Percentiles rank a stretch among this genome's conserved stretches.
phyloP scores from a whole-genome alignment of 1,140 invertebrate genomes.

The Diachasmimorpha longicaudata region DNA sequence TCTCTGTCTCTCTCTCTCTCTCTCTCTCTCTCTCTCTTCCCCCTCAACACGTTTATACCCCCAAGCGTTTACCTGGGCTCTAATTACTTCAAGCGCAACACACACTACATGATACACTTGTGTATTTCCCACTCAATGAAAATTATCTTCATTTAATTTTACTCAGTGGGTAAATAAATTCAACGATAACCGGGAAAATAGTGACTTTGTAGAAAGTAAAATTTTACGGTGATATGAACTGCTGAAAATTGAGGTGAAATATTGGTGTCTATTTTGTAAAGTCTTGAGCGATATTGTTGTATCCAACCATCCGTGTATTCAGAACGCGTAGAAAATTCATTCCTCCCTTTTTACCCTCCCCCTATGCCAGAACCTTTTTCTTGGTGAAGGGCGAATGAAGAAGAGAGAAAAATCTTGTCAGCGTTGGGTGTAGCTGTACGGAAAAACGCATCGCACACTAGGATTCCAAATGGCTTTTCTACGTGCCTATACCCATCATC shows the following conservation, averaged over 20 bases:
- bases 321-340: background rate
- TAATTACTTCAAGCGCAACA: conserved; percentile 12
- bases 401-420: conserved; percentile 14
- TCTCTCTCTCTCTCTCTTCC: background rate
- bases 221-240: background rate
- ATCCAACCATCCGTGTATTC: background rate
- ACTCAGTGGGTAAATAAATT: background rate
- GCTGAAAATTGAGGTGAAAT: too few relatives aligned
- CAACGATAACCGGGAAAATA: background rate
- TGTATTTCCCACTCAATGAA: background rate
- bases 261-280: too few relatives aligned
- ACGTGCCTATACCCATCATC: conserved; percentile 21
- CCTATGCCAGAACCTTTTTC: background rate
- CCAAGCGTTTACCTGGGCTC: conserved; percentile 9
- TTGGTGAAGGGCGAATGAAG: background rate
- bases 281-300: too few relatives aligned
- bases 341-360: too few relatives aligned
- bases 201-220: background rate
- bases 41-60: background rate
- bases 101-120: conserved; percentile 3
- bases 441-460: background rate
- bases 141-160: background rate
- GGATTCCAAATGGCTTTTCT: conserved; percentile 34
- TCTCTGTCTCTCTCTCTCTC: background rate
- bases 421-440: background rate